A percentile compares a stretch with the other conserved stretches of the same genome.
These are phyloP conservation scores for Heterodera filipjevi DNA, from an alignment of 2,888 invertebrate genomes.

Conservation along the genomic window DNA sequence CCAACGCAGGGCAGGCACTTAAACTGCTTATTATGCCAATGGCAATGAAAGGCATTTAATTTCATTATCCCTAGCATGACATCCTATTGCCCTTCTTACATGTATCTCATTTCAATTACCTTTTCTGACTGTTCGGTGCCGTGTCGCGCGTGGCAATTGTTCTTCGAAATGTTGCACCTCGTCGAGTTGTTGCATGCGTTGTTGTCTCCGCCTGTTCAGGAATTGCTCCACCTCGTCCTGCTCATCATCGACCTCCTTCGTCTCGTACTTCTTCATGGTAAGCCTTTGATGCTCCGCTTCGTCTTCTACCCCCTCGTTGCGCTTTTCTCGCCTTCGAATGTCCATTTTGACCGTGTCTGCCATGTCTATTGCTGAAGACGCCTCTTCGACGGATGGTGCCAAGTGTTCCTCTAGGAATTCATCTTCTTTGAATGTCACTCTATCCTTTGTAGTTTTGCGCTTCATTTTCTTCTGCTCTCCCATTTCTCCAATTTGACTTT, in stretches of 20 bases:
- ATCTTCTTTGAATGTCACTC: constrained; percentile 11
- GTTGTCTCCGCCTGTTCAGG: constrained; percentile 33
- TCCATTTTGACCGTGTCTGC: neutral
- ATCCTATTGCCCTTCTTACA: too few species aligned
- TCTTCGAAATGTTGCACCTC: constrained; percentile 27
- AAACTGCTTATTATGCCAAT: too few species aligned
- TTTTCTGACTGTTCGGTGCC: constrained; percentile 21
- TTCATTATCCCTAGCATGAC: neutral
- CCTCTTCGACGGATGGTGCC: constrained; percentile 15
- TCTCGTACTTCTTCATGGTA: constrained; percentile 22
- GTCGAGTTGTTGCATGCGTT: constrained; percentile 27
- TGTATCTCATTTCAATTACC: neutral
- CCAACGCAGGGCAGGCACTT: too few species aligned
- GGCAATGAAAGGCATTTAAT: neutral
- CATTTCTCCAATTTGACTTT: constrained; percentile 24
- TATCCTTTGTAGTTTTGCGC: constrained; percentile 23
- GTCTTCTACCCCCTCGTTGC: neutral
- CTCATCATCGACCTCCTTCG: constrained; percentile 30
- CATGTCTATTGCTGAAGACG: neutral
- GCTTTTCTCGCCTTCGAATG: constrained; percentile 5
- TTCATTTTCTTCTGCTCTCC: constrained; percentile 29
- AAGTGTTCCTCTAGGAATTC: constrained; percentile 12
- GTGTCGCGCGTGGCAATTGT: constrained; percentile 11
- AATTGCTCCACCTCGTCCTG: constrained; percentile 40
- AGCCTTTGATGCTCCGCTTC: constrained; percentile 4